Base-by-base conservation (phyloP, 2,888 invertebrate genomes). In the Drosophila affinis region DNA sequence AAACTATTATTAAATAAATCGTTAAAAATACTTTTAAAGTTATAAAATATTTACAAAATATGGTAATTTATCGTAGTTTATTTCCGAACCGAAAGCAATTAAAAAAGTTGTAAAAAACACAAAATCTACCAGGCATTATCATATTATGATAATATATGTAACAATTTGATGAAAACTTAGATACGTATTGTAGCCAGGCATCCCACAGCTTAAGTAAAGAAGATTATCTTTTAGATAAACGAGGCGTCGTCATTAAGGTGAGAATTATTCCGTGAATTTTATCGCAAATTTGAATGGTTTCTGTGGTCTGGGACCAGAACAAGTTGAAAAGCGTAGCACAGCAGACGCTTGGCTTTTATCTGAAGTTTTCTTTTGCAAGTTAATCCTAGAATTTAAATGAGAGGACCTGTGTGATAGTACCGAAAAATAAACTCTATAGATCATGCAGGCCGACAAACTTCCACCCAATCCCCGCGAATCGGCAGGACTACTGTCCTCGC, bases 401-500 rank as follows among this genome's bases (percentile, higher is more conserved):
- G 5, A 21, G 10, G 4, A 27, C 2, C 24, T 27, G 10, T 14
- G 27, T 3, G 32, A 47, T 32, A 34, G 1, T 2, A 2, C n/a
- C 2, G 6, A 39, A 5, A 32, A 44, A 34, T 5, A n/a, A 48
- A 27, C 10, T n/a, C 46, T 47, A 55, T 29, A 57, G 29, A 57
- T 14, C 9, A 71, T 72, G 72, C 63, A 72, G 27, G 55, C 72
- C 9, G 55, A 90, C 46, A 91, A 91, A 60, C 90, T 93, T 76
- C 92, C 93, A 34, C 91, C 92, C 56, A 94, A 95, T 92, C 95
- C 95, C 0, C 92, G 94, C 56, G 93, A 93, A 79, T 92, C 90
- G 34, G 93, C 95, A 1, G 94, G 93, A 84, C 78, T 93, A 1
- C 76, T 96, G 6, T 95, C 95, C 2, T 93, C 95, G 53, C 89